These are phyloP conservation scores for Hydrolagus affinis DNA, from an alignment of 2,113 vertebrate genomes.

Conservation along the genomic window DNA sequence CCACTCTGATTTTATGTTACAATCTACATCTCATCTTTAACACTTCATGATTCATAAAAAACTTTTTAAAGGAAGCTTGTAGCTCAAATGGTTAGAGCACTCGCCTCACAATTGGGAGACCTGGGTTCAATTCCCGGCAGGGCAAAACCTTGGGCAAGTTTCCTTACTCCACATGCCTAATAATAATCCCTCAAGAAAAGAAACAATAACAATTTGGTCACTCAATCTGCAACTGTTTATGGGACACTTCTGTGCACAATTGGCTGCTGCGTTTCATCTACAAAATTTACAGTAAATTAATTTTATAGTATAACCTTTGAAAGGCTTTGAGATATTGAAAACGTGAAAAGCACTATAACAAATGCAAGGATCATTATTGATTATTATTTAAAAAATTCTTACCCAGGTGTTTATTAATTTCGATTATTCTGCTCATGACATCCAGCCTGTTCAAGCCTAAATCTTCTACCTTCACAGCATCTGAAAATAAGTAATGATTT, in stretches of 20 bases:
- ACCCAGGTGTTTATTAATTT: constrained; percentile 10
- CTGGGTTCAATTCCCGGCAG: no score
- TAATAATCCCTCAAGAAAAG: no score
- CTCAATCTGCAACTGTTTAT: background rate
- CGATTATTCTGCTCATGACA: background rate
- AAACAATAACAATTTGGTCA: background rate
- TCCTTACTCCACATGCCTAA: no score
- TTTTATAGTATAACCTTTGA: background rate
- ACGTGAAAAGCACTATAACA: background rate
- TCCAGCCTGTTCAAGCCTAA: background rate
- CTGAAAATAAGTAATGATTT: background rate
- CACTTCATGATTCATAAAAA: no score
- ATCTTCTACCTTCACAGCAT: background rate
- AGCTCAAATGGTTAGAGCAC: no score
- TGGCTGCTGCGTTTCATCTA: background rate
- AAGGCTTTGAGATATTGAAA: background rate
- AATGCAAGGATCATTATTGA: background rate
- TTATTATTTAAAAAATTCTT: background rate
- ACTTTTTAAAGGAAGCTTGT: no score
- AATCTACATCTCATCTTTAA: no score
- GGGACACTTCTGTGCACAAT: background rate
- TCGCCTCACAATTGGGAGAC: no score
- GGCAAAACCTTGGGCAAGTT: no score
- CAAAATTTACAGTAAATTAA: background rate
- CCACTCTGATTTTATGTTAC: no score